Base-by-base conservation (phyloP, 2,113 vertebrate genomes). In the Coptodon rendalli region DNA sequence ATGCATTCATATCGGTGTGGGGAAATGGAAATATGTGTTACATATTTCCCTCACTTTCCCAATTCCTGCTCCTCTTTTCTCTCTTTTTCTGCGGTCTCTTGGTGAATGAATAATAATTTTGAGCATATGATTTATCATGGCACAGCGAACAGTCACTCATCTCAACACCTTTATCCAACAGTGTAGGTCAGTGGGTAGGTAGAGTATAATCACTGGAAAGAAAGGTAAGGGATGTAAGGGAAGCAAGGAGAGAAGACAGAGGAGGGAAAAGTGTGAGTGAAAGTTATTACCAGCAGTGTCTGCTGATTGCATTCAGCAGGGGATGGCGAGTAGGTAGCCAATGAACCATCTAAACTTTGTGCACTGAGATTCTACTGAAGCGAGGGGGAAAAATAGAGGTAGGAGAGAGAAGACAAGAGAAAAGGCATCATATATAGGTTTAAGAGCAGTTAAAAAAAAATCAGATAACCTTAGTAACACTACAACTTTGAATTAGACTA, bases 291-390 rank as follows among this genome's bases (percentile, higher is more conserved):
- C 34, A 96, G 94, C 94, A 95, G 97, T 97, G 97, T 97, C 97
- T 97, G 87, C 97, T 98, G 98, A 99, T 98, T 98, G 97, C 97
- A 96, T 97, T 97, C 97, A 92, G 95, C 90, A 90, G 97, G 98
- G 97, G 97, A 97, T 95, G 93, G 94, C 97, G 96, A 98, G 98
- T 97, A 96, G 97, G 96, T 95, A 96, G 97, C 91, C 96, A 95
- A 96, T 96, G 86, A 97, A 96, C 95, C 96, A 87, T 89, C 96
- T 91, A 96, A 97, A 90, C 92, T 96, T 90, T 96, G 94, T 94
- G 95, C 97, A 24, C 63, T 97, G 95, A 96, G 96, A 96, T 95
- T 96, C 95, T 96, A 97, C 97, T 96, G 96, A 95, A 92, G 86
- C 82, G 53, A 57, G 17, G 34, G 13, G 22, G 10, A 0, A 5